Percentiles rank a stretch among this genome's conserved stretches.
These are phyloP conservation scores for Augochlora pura DNA, from an alignment of 1,140 invertebrate genomes.

Conservation along the genomic window DNA sequence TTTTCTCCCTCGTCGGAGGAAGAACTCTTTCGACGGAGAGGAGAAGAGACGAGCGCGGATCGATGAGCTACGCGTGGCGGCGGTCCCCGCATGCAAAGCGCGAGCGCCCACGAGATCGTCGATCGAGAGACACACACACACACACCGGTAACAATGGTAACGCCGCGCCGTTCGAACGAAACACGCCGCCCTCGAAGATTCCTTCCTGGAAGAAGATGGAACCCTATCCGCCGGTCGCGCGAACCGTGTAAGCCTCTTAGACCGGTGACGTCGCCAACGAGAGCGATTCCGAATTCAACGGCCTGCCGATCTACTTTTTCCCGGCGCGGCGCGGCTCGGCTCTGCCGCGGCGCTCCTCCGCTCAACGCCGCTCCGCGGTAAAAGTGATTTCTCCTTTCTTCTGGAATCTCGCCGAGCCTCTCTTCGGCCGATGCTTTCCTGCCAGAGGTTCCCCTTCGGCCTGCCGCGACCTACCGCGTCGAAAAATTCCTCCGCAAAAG, in stretches of 20 bases:
- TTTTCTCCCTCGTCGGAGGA: too few species aligned
- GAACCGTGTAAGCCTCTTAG: not conserved
- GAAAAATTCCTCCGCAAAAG: not conserved
- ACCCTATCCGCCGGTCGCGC: too few species aligned
- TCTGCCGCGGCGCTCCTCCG: not conserved
- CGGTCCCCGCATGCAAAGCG: too few species aligned
- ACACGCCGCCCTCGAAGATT: too few species aligned
- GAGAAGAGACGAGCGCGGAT: too few species aligned
- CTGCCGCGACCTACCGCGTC: constrained; percentile 24
- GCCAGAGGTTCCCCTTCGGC: constrained; percentile 25
- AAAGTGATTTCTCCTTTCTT: constrained; percentile 64
- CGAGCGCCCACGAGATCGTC: too few species aligned
- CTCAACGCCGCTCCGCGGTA: constrained; percentile 27
- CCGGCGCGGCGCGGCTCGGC: not conserved
- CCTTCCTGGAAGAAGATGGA: too few species aligned
- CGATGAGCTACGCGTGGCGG: too few species aligned
- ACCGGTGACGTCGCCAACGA: too few species aligned
- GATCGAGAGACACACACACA: too few species aligned
- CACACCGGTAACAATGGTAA: not conserved
- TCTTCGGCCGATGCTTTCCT: constrained; percentile 17
- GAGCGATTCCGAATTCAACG: constrained; percentile 16
- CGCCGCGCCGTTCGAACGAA: not conserved
- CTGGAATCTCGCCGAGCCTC: constrained; percentile 47
- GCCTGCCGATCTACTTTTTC: constrained; percentile 32
- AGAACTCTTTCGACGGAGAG: too few species aligned